Evolutionary conservation across 2,797 vertebrate genomes (phyloP), one percentile per base, ranked within the genome.

Genomic region (Emydoidea blandingii): DNA sequence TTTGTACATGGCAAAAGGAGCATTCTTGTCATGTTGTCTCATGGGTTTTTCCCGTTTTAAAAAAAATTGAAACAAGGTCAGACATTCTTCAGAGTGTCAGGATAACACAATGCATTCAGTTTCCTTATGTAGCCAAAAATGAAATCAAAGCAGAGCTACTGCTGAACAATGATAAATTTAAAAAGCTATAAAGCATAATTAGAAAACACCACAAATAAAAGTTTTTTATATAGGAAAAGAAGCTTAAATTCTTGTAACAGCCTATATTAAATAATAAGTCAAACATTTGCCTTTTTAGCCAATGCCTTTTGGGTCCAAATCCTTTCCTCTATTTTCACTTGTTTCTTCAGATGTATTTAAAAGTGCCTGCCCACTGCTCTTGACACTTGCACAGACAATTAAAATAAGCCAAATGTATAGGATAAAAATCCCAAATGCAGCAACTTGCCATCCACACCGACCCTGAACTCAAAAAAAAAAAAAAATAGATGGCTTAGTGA

Each of bases 51-150:
- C 84, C 25, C 62, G 18, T 84, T 31, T 88, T 86, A 65, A 53
- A 85, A 83, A 88, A 91, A 91, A 10, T 53, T 92, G n/a, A 86
- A 94, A 83, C 37, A 82, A 94, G 16, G 23, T 86, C 90, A 92
- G 25, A 29, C 52, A 65, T 79, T 95, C 18, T 91, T 85, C 16
- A 50, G 56, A 83, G 16, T 88, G 18, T 37, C 19, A 83, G 56
- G 5, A 16, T 91, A 92, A 85, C 47, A 3, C 25, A 94, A 18
- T 59, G 18, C n/a, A 86, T 88, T 47, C 74, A 12, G 19, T 85
- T 95, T 94, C 11, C 3, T 87, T 93, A 34, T 74, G 8, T 47
- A 72, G 2, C 4, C 62, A 1, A 79, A 92, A 96, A 86, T 57
- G 49, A 96, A 78, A 82, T 31, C 56, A 90, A 92, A 11, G 2